phyloP scores from a whole-genome alignment of 2,888 invertebrate genomes.

The Actias luna region DNA sequence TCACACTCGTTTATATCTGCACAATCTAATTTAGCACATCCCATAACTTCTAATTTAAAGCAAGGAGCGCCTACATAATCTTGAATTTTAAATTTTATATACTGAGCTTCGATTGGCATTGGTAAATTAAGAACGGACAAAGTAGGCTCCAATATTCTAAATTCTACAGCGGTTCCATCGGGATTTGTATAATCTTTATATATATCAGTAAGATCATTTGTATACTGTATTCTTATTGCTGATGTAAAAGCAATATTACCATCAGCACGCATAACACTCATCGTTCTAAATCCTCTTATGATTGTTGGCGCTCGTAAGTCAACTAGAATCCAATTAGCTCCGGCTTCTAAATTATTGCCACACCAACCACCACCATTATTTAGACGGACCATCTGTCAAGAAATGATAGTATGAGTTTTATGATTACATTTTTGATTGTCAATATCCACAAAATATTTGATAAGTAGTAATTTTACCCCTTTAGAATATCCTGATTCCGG shows the following conservation, averaged over 20 bases:
- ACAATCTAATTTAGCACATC: conserved; percentile 94
- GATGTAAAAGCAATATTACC: conserved; percentile 94
- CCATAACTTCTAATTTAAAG: conserved; percentile 94
- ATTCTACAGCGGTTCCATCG: conserved; percentile 95
- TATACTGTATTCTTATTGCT: conserved; percentile 93
- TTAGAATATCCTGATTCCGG: conserved; percentile 92
- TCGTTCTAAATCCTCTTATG: conserved; percentile 94
- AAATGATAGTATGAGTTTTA: conserved; percentile 18
- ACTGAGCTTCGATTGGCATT: conserved; percentile 94
- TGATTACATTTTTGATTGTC: not conserved
- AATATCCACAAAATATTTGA: conserved; percentile 25
- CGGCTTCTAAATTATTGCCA: conserved; percentile 91
- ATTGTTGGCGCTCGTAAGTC: conserved; percentile 95
- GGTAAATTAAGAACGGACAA: conserved; percentile 95
- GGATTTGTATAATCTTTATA: conserved; percentile 96
- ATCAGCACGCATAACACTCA: conserved; percentile 91
- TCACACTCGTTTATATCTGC: conserved; percentile 94
- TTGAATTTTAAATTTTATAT: conserved; percentile 91
- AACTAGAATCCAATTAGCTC: conserved; percentile 93
- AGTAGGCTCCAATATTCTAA: conserved; percentile 93
- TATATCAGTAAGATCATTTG: conserved; percentile 92
- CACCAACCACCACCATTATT: conserved; percentile 95
- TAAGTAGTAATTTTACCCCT: conserved; percentile 79
- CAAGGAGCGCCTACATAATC: conserved; percentile 95
- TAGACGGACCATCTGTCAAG: conserved; percentile 88